Conservation (phyloP, 2,888 invertebrate species). For the Calameuta filiformis region DNA sequence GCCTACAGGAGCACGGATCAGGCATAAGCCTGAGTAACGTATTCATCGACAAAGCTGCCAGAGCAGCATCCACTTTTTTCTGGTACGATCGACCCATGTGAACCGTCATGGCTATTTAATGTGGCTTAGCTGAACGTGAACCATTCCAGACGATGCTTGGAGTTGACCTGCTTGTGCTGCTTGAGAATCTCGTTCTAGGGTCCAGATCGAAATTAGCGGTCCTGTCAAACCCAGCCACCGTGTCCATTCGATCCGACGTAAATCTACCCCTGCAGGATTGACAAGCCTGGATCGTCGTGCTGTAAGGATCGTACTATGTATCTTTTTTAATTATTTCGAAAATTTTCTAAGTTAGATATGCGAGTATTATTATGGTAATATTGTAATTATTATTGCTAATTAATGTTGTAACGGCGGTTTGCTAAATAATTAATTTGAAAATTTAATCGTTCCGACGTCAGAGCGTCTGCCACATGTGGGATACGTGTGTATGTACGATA, state of each 20-base stretch:
- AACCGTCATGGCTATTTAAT: constrained; percentile 15
- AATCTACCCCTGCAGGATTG: background rate
- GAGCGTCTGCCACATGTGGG: background rate
- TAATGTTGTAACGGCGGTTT: no score
- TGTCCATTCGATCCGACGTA: constrained; percentile 8
- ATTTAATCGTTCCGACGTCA: background rate
- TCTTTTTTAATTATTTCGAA: no score
- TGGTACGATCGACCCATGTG: background rate
- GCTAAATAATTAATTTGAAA: background rate
- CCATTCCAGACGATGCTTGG: constrained; percentile 26
- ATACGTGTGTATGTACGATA: background rate
- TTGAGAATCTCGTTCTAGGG: constrained; percentile 26
- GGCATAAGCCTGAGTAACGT: background rate
- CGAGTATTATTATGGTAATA: no score
- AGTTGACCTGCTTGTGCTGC: constrained; percentile 20
- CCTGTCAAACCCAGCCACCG: constrained; percentile 32
- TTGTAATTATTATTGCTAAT: no score
- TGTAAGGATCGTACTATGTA: background rate
- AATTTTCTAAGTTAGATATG: no score
- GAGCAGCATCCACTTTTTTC: background rate
- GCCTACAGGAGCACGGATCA: background rate
- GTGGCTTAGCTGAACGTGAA: constrained; percentile 23
- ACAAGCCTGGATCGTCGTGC: background rate
- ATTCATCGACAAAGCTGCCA: background rate
- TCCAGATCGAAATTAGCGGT: constrained; percentile 33